Evolutionary conservation across 2,113 vertebrate species (phyloP).

Genomic region (Danionella cerebrum): DNA sequence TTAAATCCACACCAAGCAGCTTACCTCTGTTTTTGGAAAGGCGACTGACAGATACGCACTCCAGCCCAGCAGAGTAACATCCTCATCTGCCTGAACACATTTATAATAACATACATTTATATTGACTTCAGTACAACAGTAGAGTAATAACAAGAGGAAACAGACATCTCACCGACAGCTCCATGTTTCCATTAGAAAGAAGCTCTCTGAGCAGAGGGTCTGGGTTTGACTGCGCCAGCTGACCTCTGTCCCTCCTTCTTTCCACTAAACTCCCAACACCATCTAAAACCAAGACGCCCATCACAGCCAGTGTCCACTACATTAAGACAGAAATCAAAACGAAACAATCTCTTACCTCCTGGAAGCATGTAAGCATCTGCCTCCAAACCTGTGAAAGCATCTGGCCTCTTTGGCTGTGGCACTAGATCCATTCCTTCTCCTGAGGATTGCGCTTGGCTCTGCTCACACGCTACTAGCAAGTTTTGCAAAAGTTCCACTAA

Average conservation of each 20-base stretch:
- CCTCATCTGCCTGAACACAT: constrained; percentile 46
- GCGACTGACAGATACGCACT: not conserved
- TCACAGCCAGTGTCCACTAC: not conserved
- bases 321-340: not conserved
- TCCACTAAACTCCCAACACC: constrained; percentile 49
- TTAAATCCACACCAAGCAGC: too few relatives aligned
- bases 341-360: not conserved
- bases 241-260: constrained; percentile 39
- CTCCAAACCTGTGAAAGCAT: constrained; percentile 51
- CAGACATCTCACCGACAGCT: constrained; percentile 47
- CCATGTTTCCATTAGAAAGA: constrained; percentile 22
- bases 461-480: constrained; percentile 58
- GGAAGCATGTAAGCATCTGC: constrained; percentile 36
- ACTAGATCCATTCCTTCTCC: constrained; percentile 42
- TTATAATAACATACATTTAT: too few relatives aligned
- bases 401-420: constrained; percentile 40
- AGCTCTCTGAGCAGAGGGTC: constrained; percentile 48
- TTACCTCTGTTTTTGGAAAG: constrained; percentile 43
- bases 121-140: too few relatives aligned
- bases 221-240: constrained; percentile 36
- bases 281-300: constrained; percentile 47
- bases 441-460: not conserved
- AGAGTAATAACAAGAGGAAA: not conserved
- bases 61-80: not conserved
- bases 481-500: constrained; percentile 79